Base-by-base conservation (phyloP, 2,797 vertebrate species). In the Acridotheres tristis region DNA sequence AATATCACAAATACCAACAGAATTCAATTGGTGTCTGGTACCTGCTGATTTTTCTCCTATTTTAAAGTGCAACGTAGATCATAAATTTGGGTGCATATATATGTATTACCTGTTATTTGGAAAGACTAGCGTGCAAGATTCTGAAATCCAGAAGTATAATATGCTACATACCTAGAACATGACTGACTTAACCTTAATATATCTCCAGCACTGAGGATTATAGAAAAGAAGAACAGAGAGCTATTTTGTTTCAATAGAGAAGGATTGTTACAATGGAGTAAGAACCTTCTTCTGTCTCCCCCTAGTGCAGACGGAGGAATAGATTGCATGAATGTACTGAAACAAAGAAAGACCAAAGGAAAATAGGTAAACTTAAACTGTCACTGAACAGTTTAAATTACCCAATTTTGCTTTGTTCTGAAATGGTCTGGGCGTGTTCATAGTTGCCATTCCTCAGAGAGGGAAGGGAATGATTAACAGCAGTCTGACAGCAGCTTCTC, bases 331-430 rank as follows among this genome's bases (percentile, higher is more conserved):
- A 88, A 57, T 26, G 43, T 38, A 83, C 32, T 66, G 65, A 89
- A 78, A 82, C 25, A 58, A 90, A 85, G 53, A 27, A 88, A 66
- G 43, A 73, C 29, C 67, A 90, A 95, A 95, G 85, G n/a, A 92
- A 94, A 94, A 93, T 6, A 63, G 45, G 84, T n/a, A 78, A 67
- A 8, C 14, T 78, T 79, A 87, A 92, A 89, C 81, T 32, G 65
- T n/a, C 61, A 29, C 13, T 73, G 7, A 81, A 66, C 63, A 83
- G 63, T 71, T 94, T 83, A 82, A 92, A 67, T 53, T 34, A 85
- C 30, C 4, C 34, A 16, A 54, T 93, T 92, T 95, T 94, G n/a
- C 78, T 94, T 92, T 80, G 42, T 57, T 83, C 38, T 89, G 74
- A 82, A 74, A 96, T 4, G 14, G 14, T 73, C 47, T 57, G 40